Base-by-base conservation (phyloP, 2,888 invertebrate species). In the Aphidoletes aphidimyza region DNA sequence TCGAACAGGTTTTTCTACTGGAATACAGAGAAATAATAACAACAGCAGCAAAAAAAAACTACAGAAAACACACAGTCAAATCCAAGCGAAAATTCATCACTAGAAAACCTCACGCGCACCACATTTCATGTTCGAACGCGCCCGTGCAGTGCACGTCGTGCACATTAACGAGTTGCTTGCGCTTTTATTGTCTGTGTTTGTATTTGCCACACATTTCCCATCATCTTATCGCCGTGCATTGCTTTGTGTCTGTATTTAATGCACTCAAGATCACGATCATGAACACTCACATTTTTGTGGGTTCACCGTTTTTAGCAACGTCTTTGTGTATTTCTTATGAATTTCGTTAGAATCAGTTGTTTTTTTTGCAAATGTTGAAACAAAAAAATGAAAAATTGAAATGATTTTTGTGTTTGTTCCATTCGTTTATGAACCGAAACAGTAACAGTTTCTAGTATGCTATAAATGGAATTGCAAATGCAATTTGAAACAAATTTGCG, bases 1-100 rank as follows among this genome's bases (percentile, higher is more conserved):
- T 3, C 37, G 81, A 81, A 81, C 81, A 37, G 81, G 81, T 81
- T 81, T 81, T 81, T 36, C 81, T 81, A 81, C 81, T 69, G 69
- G 69, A 69, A 69, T n/a, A 30, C 9, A 2, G n/a, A 11, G 8
- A 3, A 17, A 34, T 30, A 2, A 5, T 11, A 81, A 30, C 37
- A 19, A 37, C n/a, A 37, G 22, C 37, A 3, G 36, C 6, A 47
- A 14, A 8, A 19, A 47, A 47, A n/a, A n/a, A n/a, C n/a, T 14
- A 47, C 14, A 47, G 17, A 47, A 47, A 47, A 47, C 9, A n/a
- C n/a, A n/a, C n/a, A n/a, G n/a, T n/a, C n/a, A n/a, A n/a, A n/a
- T n/a, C n/a, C n/a, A 19, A 11, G 54, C 17, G 14, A 54, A 26
- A 36, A 36, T n/a, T 34, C 78, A 78, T 78, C 78, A 78, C 34